These are phyloP conservation scores for Harmothoe impar DNA, from an alignment of 2,888 invertebrate genomes.

Conservation along the genomic window DNA sequence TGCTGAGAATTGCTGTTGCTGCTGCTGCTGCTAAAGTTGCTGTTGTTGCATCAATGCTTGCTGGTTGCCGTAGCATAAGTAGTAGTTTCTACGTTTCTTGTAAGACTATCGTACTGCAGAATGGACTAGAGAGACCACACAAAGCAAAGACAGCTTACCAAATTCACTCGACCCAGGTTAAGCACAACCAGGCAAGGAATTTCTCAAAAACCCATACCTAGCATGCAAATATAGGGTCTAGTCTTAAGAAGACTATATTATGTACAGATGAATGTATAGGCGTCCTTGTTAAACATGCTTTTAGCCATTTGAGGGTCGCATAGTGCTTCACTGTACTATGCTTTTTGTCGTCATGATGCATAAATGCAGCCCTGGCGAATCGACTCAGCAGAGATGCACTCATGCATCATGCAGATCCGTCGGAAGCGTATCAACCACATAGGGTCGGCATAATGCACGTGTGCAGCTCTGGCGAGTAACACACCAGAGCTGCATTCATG, in stretches of 20 bases:
- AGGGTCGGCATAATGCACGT: too few relatives aligned
- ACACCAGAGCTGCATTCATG: too few relatives aligned
- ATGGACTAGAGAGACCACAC: constrained; percentile 9
- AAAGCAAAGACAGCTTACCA: constrained; percentile 40
- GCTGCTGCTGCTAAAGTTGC: background rate
- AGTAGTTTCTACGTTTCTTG: constrained; percentile 1
- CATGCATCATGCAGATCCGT: too few relatives aligned
- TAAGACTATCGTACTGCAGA: constrained; percentile 7
- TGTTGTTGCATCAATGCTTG: background rate
- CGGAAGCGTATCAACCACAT: too few relatives aligned
- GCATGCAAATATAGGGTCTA: constrained; percentile 48
- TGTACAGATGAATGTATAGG: background rate
- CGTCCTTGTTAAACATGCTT: constrained; percentile 3
- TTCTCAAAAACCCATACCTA: constrained; percentile 44
- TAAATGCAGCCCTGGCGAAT: too few relatives aligned
- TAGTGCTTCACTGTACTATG: too few relatives aligned
- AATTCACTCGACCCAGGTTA: constrained; percentile 44
- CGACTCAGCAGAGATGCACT: too few relatives aligned
- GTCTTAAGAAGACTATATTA: constrained; percentile 39
- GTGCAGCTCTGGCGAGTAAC: too few relatives aligned
- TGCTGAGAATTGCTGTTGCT: background rate
- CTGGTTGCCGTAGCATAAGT: background rate
- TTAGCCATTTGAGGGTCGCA: too few relatives aligned
- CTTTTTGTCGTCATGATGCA: too few relatives aligned
- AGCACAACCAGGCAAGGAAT: constrained; percentile 10